phyloP scores from a whole-genome alignment of 2,888 invertebrate genomes.

The Nasonia oneida region DNA sequence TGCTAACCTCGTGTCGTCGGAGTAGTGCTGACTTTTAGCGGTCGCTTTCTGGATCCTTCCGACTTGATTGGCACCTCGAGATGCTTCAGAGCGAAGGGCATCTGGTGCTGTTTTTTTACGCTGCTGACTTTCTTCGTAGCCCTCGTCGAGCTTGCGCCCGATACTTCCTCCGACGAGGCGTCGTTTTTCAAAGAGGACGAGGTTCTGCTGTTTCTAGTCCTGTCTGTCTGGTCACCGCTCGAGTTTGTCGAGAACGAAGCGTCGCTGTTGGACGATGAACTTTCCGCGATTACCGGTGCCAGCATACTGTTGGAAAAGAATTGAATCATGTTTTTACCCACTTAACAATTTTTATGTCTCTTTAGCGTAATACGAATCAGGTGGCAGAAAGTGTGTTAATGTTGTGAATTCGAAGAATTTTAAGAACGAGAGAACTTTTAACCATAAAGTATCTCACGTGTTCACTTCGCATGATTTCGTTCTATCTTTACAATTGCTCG shows the following conservation, averaged over 20 bases:
- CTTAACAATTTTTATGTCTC: no score
- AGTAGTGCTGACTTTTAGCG: background rate
- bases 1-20: conserved; percentile 32
- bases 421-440: no score
- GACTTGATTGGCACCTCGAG: conserved; percentile 59
- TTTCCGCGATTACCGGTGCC: background rate
- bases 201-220: background rate
- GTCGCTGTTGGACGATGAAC: background rate
- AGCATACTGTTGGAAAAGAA: background rate
- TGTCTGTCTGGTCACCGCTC: background rate
- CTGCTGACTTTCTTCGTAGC: background rate
- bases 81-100: conserved; percentile 61
- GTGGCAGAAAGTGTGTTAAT: no score
- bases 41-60: conserved; percentile 35
- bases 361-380: no score
- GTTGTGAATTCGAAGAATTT: no score
- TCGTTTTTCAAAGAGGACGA: background rate
- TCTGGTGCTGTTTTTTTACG: conserved; percentile 59
- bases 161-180: background rate
- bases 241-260: background rate
- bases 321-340: conserved; percentile 7
- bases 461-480: background rate
- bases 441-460: no score
- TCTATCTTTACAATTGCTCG: background rate
- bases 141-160: conserved; percentile 7